phyloP scores from a whole-genome alignment of 2,888 invertebrate species.

The Ichneumoninae sp. region DNA sequence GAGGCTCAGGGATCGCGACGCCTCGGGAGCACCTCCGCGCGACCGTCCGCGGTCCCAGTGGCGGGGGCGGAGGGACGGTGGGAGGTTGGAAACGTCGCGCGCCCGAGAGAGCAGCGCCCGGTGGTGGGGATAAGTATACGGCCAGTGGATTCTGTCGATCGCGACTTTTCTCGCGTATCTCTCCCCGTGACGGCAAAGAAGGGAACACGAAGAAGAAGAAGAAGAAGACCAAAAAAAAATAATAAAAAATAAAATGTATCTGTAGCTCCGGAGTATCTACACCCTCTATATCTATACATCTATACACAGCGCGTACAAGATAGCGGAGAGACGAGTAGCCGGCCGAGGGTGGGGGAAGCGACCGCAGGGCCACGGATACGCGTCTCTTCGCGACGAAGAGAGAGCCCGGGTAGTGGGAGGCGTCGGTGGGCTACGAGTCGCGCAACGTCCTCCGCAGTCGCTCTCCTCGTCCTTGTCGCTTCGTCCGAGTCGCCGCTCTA shows the following conservation, averaged over 20 bases:
- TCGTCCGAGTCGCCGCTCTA: slow-evolving; percentile 66
- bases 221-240: neutral
- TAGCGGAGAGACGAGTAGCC: slow-evolving; percentile 50
- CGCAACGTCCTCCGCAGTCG: slow-evolving; percentile 62
- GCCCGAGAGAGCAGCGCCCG: slow-evolving; percentile 28
- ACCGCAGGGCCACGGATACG: slow-evolving; percentile 38
- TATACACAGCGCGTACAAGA: neutral
- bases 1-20: slow-evolving; percentile 70
- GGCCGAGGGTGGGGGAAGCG: slow-evolving; percentile 40
- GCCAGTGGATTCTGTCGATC: slow-evolving; percentile 22
- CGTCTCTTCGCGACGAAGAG: slow-evolving; percentile 36
- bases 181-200: neutral
- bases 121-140: slow-evolving; percentile 63
- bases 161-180: slow-evolving; percentile 38
- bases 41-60: slow-evolving; percentile 56
- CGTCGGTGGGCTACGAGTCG: slow-evolving; percentile 67
- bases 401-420: slow-evolving; percentile 57
- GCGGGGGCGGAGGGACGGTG: slow-evolving; percentile 64
- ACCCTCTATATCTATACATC: neutral
- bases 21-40: slow-evolving; percentile 65
- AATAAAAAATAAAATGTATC: slow-evolving; percentile 21
- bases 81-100: slow-evolving; percentile 61
- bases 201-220: no score
- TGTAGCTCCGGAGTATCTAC: neutral
- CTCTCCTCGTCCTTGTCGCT: slow-evolving; percentile 53